Conservation (phyloP, 2,888 invertebrate species). For the Clepsis dumicolana region DNA sequence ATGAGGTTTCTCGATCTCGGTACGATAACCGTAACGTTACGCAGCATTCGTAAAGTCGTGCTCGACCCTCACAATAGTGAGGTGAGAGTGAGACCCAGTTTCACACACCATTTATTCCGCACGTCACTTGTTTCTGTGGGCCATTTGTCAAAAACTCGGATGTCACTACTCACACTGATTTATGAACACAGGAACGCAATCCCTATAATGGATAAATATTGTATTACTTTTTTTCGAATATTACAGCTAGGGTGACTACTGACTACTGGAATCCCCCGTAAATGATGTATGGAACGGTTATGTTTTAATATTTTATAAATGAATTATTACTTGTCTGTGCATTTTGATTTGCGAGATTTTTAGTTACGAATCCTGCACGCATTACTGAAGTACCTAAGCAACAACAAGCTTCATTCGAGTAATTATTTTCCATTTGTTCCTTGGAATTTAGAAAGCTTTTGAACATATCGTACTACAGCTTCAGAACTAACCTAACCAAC, state of each 20-base stretch:
- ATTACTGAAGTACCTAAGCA: too few relatives aligned
- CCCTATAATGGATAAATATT: slow-evolving; percentile 84
- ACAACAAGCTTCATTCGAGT: too few relatives aligned
- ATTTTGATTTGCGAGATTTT: not conserved
- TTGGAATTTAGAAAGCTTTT: too few relatives aligned
- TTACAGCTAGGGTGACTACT: slow-evolving; percentile 55
- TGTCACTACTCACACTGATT: slow-evolving; percentile 79
- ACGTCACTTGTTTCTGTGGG: slow-evolving; percentile 73
- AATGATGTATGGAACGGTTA: slow-evolving; percentile 32
- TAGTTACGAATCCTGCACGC: not conserved
- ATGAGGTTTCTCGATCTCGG: too few relatives aligned
- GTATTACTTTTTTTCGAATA: slow-evolving; percentile 68
- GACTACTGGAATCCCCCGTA: slow-evolving; percentile 46
- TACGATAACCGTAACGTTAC: too few relatives aligned
- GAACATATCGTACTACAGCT: too few relatives aligned
- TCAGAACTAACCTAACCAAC: too few relatives aligned
- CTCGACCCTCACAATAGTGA: too few relatives aligned
- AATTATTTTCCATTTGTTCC: too few relatives aligned
- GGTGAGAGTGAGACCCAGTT: slow-evolving; percentile 67
- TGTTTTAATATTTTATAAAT: slow-evolving; percentile 14
- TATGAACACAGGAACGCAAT: slow-evolving; percentile 75
- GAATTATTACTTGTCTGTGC: slow-evolving; percentile 3
- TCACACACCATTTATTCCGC: slow-evolving; percentile 76
- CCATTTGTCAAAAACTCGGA: slow-evolving; percentile 83
- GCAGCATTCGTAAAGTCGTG: too few relatives aligned